Base-by-base conservation (phyloP, 2,797 vertebrate species). In the Lutjanus campechanus region DNA sequence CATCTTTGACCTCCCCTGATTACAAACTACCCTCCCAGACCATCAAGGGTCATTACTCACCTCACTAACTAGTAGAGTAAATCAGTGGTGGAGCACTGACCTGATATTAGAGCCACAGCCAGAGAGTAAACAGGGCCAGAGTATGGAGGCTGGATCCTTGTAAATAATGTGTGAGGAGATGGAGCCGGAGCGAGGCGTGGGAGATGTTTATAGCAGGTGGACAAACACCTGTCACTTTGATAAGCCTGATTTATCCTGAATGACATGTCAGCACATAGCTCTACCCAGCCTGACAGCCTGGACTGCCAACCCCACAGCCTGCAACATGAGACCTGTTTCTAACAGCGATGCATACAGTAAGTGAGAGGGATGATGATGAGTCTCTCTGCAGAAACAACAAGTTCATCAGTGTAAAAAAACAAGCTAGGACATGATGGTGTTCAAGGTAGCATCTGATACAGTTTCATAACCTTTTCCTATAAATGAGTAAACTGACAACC, bases 211-310 rank as follows among this genome's bases (percentile, higher is more conserved):
- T 54, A 77, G 97, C 96, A 97, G 96, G 96, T 96, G 96, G 96
- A 97, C 91, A 92, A 97, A 97, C 96, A 97, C 96, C 97, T 96
- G 96, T 95, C 94, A 67, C 91, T 94, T 95, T 95, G 96, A 96
- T 95, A 95, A 95, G 93, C 92, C 91, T 96, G 96, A 97, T 98
- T 97, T 96, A 97, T 97, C 96, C 96, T 93, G 91, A 91, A 85
- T 89, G 93, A 87, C 88, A 93, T 89, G 77, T 91, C 95, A 94
- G 96, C 93, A 95, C 92, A 94, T 97, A 95, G 93, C 95, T 97
- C 95, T 95, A 88, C 60, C 41, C 55, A 8, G 71, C 76, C 72
- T 89, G 92, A 93, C 94, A 92, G 91, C 82, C 76, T 22, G 70
- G 71, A 77, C 69, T 5, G 46, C 73, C 77, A 78, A 56, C 54